phyloP scores from a whole-genome alignment of 2,797 vertebrate species.

The Melanotaenia trifasciata region DNA sequence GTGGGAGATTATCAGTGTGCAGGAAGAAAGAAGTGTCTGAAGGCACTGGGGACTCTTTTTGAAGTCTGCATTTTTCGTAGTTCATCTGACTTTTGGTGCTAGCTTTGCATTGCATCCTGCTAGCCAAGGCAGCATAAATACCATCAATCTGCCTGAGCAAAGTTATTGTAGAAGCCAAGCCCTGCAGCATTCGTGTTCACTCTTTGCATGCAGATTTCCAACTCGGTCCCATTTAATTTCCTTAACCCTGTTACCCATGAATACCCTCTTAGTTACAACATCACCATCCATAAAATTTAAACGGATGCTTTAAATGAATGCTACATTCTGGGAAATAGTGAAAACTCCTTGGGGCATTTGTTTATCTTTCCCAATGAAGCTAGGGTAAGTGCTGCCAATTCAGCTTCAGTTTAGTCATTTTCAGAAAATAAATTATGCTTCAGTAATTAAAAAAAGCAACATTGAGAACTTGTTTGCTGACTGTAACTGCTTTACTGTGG shows the following conservation, averaged over 20 bases:
- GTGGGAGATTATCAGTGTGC: slow-evolving; percentile 33
- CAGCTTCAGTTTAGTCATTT: slow-evolving; percentile 50
- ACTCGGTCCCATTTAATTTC: slow-evolving; percentile 65
- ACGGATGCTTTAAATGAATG: slow-evolving; percentile 62
- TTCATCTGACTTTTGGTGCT: slow-evolving; percentile 57
- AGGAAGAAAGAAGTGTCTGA: slow-evolving; percentile 43
- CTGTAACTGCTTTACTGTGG: slow-evolving; percentile 48
- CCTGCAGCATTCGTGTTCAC: slow-evolving; percentile 55
- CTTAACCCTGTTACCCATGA: slow-evolving; percentile 69
- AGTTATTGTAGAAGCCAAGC: slow-evolving; percentile 58
- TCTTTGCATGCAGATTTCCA: slow-evolving; percentile 53
- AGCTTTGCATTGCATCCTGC: slow-evolving; percentile 28
- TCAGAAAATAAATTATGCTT: slow-evolving; percentile 56
- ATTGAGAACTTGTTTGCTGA: slow-evolving; percentile 43
- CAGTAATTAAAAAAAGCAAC: slow-evolving; percentile 52
- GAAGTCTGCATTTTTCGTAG: slow-evolving; percentile 57
- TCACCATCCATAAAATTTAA: slow-evolving; percentile 72
- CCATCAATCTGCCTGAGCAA: slow-evolving; percentile 44
- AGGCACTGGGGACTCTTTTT: slow-evolving; percentile 58
- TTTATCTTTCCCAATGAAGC: slow-evolving; percentile 59
- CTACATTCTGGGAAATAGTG: slow-evolving; percentile 53
- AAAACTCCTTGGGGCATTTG: slow-evolving; percentile 57
- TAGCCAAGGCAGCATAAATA: slow-evolving; percentile 45
- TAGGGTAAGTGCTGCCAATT: slow-evolving; percentile 41
- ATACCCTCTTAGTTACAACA: slow-evolving; percentile 70